Conservation (phyloP, 2,797 vertebrate genomes). For the Streptopelia turtur region DNA sequence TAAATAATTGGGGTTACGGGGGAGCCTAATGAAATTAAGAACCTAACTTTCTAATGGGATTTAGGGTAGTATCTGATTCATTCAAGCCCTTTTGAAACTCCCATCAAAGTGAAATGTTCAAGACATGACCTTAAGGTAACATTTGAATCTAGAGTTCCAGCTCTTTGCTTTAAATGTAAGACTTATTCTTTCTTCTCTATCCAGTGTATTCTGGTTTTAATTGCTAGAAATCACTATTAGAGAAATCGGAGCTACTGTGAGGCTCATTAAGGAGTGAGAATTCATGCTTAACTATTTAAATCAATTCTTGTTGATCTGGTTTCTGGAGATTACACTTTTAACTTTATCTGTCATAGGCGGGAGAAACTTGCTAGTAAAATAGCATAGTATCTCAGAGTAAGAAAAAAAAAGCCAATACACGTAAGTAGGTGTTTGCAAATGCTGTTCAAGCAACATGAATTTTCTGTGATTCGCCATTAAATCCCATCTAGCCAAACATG, state of each 20-base stretch:
- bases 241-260: slow-evolving; percentile 23
- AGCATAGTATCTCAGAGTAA: slow-evolving; percentile 38
- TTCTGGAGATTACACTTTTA: slow-evolving; percentile 73
- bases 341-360: slow-evolving; percentile 70
- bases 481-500: background rate
- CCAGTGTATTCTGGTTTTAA: slow-evolving; percentile 53
- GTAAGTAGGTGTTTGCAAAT: slow-evolving; percentile 23
- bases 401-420: background rate
- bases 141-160: slow-evolving; percentile 33
- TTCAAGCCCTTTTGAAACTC: slow-evolving; percentile 48
- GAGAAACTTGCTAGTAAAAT: slow-evolving; percentile 59
- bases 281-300: slow-evolving; percentile 61
- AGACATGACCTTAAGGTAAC: slow-evolving; percentile 57
- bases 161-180: slow-evolving; percentile 28
- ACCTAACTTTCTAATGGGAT: background rate
- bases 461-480: background rate
- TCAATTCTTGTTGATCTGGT: slow-evolving; percentile 74
- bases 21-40: background rate
- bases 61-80: slow-evolving; percentile 20
- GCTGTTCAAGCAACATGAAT: background rate
- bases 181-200: slow-evolving; percentile 49
- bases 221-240: slow-evolving; percentile 53
- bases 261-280: slow-evolving; percentile 42
- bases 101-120: slow-evolving; percentile 55
- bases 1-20: background rate